phyloP scores from a whole-genome alignment of 2,888 invertebrate species.

The Aromia moschata region DNA sequence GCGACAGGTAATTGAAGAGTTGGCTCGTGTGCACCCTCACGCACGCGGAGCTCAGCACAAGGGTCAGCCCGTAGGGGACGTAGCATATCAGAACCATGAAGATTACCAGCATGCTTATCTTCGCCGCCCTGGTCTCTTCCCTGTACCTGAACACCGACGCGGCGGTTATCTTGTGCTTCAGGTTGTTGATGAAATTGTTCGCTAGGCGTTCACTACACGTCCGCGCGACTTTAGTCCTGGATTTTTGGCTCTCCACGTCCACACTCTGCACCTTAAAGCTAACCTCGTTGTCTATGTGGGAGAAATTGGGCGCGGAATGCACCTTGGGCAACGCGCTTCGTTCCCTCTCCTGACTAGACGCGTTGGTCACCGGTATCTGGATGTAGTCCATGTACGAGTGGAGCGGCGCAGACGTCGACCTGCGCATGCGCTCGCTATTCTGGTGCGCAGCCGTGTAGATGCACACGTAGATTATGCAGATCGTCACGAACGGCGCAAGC shows the following conservation, averaged over 20 bases:
- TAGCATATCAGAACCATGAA: slow-evolving; percentile 71
- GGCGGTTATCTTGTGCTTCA: slow-evolving; percentile 83
- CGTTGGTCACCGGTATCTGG: slow-evolving; percentile 62
- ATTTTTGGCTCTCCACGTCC: slow-evolving; percentile 27
- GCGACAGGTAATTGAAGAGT: slow-evolving; percentile 65
- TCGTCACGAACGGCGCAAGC: slow-evolving; percentile 68
- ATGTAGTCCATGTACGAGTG: slow-evolving; percentile 63
- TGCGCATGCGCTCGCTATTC: slow-evolving; percentile 71
- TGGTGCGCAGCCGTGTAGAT: slow-evolving; percentile 81
- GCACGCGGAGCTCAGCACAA: slow-evolving; percentile 54
- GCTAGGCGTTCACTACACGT: slow-evolving; percentile 68
- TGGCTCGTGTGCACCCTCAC: slow-evolving; percentile 57
- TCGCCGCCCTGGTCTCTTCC: slow-evolving; percentile 89
- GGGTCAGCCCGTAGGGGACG: slow-evolving; percentile 61
- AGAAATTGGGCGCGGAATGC: slow-evolving; percentile 57
- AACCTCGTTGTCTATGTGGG: slow-evolving; percentile 42
- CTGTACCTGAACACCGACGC: slow-evolving; percentile 85
- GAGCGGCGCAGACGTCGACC: slow-evolving; percentile 63
- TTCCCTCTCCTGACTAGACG: slow-evolving; percentile 51
- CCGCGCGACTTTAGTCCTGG: slow-evolving; percentile 65
- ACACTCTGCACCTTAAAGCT: slow-evolving; percentile 23
- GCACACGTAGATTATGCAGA: slow-evolving; percentile 78
- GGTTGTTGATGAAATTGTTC: slow-evolving; percentile 73
- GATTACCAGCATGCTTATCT: slow-evolving; percentile 83
- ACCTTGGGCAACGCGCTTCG: slow-evolving; percentile 52